These are phyloP conservation scores for Orcinus orca DNA, from an alignment of 2,113 vertebrate genomes.

Conservation along the genomic window DNA sequence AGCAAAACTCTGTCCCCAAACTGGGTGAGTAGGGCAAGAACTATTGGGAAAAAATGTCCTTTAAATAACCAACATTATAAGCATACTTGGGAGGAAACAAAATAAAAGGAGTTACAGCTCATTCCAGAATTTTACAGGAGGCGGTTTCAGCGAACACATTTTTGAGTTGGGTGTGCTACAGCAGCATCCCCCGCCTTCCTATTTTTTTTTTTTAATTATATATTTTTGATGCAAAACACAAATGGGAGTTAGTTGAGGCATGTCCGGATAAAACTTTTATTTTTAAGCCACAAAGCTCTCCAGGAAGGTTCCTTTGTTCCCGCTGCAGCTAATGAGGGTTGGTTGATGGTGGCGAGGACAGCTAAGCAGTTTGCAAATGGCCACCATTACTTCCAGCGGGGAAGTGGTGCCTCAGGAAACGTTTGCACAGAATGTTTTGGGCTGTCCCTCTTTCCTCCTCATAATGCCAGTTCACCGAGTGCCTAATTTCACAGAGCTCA, in stretches of 20 bases:
- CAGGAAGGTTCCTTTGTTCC: neutral
- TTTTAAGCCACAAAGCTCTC: neutral
- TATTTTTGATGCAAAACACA: neutral
- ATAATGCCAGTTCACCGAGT: neutral
- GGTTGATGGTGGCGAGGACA: neutral
- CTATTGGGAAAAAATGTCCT: neutral
- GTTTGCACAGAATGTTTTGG: neutral
- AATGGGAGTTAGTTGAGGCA: neutral
- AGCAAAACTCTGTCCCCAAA: neutral
- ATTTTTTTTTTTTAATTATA: neutral
- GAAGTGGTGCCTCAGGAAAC: neutral
- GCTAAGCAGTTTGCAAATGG: slow-evolving; percentile 27
- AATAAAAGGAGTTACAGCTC: neutral
- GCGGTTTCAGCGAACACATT: neutral
- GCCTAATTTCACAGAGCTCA: slow-evolving; percentile 29
- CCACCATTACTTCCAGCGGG: neutral
- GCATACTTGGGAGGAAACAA: neutral
- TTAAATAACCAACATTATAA: neutral
- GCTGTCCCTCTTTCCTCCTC: neutral
- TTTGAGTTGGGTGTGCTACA: neutral
- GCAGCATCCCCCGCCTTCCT: neutral
- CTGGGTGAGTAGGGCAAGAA: neutral
- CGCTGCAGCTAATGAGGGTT: neutral
- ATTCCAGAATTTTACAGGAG: neutral
- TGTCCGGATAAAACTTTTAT: neutral